Evolutionary conservation across 1,140 invertebrate genomes (phyloP), one percentile per base, ranked within the genome.

Genomic region (Rhopalosiphum maidis): DNA sequence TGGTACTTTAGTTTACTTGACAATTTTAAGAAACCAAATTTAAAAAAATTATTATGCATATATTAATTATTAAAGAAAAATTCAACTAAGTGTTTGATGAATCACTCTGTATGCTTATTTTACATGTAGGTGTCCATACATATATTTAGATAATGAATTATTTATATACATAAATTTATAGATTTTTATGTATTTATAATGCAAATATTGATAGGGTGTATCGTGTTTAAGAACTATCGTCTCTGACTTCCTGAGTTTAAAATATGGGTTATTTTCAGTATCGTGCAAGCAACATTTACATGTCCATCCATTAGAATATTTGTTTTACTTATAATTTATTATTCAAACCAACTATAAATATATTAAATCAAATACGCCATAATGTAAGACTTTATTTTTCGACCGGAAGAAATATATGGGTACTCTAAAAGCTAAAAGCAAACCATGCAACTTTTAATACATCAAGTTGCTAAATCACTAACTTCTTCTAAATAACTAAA

Each of bases 241-340:
- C 22, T 22, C 82, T 37, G 37, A 83, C 35, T 35, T 83, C 82
- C 37, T 83, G 82, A n/a, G 82, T 83, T 83, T 23, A 23, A 35
- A 83, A 37, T 83, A 22, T 37, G n/a, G 18, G 35, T 35, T 83
- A 35, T 83, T 41, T 83, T 41, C 22, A 83, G 82, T 83, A 41
- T 83, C 37, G 35, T 83, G 82, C 82, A 83, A 83, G 37, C 35
- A 83, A 41, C 35, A 83, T 83, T 83, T 83, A 35, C n/a, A 35
- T 83, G 82, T 83, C 21, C 21, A 83, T 83, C 82, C 82, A 83
- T 83, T 83, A 83, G 22, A 83, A 83, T 83, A 83, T 37, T 23
- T 41, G 35, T 23, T 83, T 83, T 41, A 11, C 82, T 35, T 23
- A 83, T 41, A 83, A 83, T 37, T 23, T 41, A 83, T 83, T 83